phyloP scores from a whole-genome alignment of 2,888 invertebrate species.

The Diadromus collaris region DNA sequence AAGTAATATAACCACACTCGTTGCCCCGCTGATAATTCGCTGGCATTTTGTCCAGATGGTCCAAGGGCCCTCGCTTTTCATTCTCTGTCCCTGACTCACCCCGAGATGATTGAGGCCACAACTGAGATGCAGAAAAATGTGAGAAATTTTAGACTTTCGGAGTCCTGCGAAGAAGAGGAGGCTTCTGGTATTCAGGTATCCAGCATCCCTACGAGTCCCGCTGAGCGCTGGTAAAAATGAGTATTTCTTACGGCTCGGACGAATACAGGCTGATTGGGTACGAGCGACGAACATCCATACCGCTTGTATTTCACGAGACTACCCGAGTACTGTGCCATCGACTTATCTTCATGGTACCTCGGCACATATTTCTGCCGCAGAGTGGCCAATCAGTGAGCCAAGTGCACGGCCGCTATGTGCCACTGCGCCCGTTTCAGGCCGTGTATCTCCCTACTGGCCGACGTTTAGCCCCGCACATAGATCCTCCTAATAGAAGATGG shows the following conservation, averaged over 20 bases:
- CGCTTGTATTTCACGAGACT: slow-evolving; percentile 6
- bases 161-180: background rate
- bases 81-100: background rate
- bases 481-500: slow-evolving; percentile 73
- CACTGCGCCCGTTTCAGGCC: slow-evolving; percentile 41
- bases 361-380: slow-evolving; percentile 41
- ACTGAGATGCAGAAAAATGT: background rate
- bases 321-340: background rate
- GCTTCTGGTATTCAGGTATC: background rate
- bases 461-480: slow-evolving; percentile 53
- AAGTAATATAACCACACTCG: slow-evolving; percentile 13
- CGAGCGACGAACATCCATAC: slow-evolving; percentile 51
- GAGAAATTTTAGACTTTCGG: background rate
- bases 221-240: slow-evolving; percentile 15
- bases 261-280: slow-evolving; percentile 60
- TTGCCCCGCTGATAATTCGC: background rate
- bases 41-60: background rate
- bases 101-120: no score
- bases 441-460: slow-evolving; percentile 48
- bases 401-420: slow-evolving; percentile 44
- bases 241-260: background rate
- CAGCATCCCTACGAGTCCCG: background rate
- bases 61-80: background rate
- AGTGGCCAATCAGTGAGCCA: slow-evolving; percentile 43
- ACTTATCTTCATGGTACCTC: slow-evolving; percentile 43